Conservation (phyloP, 2,113 vertebrate species). For the Rafetus swinhoei region DNA sequence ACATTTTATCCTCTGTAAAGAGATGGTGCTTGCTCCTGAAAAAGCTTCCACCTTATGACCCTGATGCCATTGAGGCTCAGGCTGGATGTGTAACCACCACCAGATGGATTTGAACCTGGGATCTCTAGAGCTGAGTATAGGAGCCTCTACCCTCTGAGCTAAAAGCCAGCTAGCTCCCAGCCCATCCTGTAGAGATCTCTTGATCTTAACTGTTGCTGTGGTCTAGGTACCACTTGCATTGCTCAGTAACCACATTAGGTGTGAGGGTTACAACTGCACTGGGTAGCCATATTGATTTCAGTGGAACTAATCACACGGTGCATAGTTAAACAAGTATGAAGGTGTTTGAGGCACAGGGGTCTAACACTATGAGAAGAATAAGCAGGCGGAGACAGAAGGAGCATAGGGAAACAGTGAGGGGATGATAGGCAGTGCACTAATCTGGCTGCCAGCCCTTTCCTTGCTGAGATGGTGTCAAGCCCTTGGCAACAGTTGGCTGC, state of each 20-base stretch:
- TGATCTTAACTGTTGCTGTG: no score
- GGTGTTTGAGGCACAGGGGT: accelerated
- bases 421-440: accelerated
- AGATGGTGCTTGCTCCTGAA: background rate
- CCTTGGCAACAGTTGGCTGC: background rate
- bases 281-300: background rate
- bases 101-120: no score
- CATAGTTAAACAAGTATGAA: accelerated
- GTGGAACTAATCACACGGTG: background rate
- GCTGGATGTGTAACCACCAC: no score
- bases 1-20: background rate
- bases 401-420: background rate
- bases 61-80: background rate
- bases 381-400: accelerated
- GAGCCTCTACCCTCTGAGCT: no score
- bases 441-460: constrained; percentile 14
- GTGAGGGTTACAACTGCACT: no score
- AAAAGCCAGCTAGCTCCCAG: no score
- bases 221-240: no score
- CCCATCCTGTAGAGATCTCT: no score
- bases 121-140: no score
- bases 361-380: background rate
- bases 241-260: no score
- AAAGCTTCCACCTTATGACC: background rate
- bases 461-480: background rate